A percentile compares a stretch with the other conserved stretches of the same genome.
Conservation (phyloP, 1,140 invertebrate species). For the Propsilocerus akamusi region DNA sequence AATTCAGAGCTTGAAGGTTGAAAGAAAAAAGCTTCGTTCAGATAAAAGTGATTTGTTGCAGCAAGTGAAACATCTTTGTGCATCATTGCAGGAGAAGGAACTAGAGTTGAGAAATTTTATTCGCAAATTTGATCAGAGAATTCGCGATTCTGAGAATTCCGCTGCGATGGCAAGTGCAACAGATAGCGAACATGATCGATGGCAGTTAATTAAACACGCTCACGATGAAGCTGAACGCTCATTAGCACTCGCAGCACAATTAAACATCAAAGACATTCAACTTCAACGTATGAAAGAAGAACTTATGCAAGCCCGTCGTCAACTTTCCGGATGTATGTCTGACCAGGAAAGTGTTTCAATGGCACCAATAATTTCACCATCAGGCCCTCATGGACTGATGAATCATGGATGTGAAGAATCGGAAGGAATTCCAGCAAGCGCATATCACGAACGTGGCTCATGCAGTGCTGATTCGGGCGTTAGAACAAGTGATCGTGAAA, state of each 20-base stretch:
- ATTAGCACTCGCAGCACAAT: slow-evolving; percentile 63
- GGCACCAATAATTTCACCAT: slow-evolving; percentile 23
- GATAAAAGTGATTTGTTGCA: slow-evolving; percentile 87
- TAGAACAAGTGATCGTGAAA: slow-evolving; percentile 60
- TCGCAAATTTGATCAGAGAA: slow-evolving; percentile 70
- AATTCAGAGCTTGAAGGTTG: slow-evolving; percentile 45
- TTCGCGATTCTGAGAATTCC: slow-evolving; percentile 28
- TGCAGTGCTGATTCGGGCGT: slow-evolving; percentile 71
- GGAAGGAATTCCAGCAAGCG: slow-evolving; percentile 34
- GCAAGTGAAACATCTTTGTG: slow-evolving; percentile 89
- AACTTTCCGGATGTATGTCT: slow-evolving; percentile 50
- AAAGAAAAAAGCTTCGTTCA: slow-evolving; percentile 75
- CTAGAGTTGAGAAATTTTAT: slow-evolving; percentile 86
- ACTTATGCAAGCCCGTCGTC: slow-evolving; percentile 54
- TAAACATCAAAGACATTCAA: slow-evolving; percentile 68
- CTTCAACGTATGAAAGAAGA: slow-evolving; percentile 67
- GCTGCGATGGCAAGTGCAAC: slow-evolving; percentile 51
- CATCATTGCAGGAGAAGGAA: slow-evolving; percentile 85
- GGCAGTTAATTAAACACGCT: slow-evolving; percentile 69
- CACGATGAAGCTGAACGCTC: slow-evolving; percentile 77
- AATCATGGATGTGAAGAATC: slow-evolving; percentile 35
- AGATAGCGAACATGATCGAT: slow-evolving; percentile 71
- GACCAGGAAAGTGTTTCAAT: slow-evolving; percentile 51
- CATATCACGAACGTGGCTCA: slow-evolving; percentile 43
- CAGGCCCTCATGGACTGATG: slow-evolving; percentile 23